Conservation (phyloP, 2,888 invertebrate genomes). For the Calephelis perditalis region DNA sequence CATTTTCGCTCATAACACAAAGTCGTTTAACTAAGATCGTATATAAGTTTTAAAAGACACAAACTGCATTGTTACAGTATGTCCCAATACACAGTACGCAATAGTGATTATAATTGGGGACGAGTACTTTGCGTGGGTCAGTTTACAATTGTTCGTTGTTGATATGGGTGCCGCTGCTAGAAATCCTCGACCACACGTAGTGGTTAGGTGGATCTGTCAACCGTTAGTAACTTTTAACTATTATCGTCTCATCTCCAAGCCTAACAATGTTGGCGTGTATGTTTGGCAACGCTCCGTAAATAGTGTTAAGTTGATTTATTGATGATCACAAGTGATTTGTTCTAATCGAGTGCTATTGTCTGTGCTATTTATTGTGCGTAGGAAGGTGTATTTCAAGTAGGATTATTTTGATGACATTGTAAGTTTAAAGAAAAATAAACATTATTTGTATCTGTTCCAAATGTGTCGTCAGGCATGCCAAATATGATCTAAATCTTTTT, state of each 20-base stretch:
- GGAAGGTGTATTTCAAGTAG: background rate
- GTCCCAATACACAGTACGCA: constrained; percentile 56
- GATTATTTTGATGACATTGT: constrained; percentile 1
- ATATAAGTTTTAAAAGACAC: constrained; percentile 51
- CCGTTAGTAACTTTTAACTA: constrained; percentile 43
- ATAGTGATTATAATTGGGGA: constrained; percentile 65
- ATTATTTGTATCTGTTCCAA: constrained; percentile 5
- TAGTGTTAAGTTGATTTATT: background rate
- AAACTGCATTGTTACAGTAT: constrained; percentile 57
- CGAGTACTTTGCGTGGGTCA: constrained; percentile 53
- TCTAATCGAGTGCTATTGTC: background rate
- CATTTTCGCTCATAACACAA: constrained; percentile 32
- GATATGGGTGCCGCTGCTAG: constrained; percentile 72
- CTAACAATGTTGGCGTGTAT: background rate
- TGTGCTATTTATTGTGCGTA: background rate
- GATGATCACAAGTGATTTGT: background rate
- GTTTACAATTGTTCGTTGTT: constrained; percentile 56
- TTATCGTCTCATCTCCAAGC: background rate
- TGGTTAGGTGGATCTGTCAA: constrained; percentile 70
- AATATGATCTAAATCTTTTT: no score
- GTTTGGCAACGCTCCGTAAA: background rate
- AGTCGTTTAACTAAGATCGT: constrained; percentile 31
- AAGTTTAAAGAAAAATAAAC: background rate
- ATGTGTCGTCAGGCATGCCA: constrained; percentile 14
- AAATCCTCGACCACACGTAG: constrained; percentile 71